These are phyloP conservation scores for Rhinoderma darwinii DNA, from an alignment of 2,113 vertebrate genomes.

Conservation along the genomic window DNA sequence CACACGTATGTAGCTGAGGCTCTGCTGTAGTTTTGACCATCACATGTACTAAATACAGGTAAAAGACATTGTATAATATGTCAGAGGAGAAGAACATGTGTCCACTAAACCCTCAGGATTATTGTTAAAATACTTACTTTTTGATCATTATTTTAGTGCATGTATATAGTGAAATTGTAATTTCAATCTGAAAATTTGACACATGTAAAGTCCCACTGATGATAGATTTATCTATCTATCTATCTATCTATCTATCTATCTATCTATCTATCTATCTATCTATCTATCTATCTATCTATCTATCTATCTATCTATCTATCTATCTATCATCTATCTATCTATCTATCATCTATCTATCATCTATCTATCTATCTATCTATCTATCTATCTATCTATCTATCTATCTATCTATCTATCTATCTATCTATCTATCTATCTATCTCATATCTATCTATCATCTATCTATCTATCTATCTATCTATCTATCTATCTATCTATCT, in stretches of 20 bases:
- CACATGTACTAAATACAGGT: neutral
- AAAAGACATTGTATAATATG: neutral
- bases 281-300: neutral
- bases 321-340: neutral
- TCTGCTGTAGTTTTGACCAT: neutral
- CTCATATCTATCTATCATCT: neutral
- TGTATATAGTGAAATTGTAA: too few species aligned
- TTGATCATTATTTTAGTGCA: too few species aligned
- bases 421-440: neutral
- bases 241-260: too few species aligned
- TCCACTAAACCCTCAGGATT: neutral
- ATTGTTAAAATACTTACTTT: neutral
- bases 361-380: neutral
- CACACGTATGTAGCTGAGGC: too few species aligned
- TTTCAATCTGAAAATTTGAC: too few species aligned
- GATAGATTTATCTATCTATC: neutral
- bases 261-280: neutral
- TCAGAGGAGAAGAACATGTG: neutral
- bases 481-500: neutral
- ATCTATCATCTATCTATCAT: neutral
- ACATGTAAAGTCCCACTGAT: too few species aligned
- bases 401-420: neutral
- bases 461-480: slow-evolving; percentile 2
- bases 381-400: neutral
- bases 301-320: slow-evolving; percentile 1